Evolutionary conservation across 2,888 invertebrate genomes (phyloP), one percentile per base, ranked within the genome.

Genomic region (Xylota segnis): DNA sequence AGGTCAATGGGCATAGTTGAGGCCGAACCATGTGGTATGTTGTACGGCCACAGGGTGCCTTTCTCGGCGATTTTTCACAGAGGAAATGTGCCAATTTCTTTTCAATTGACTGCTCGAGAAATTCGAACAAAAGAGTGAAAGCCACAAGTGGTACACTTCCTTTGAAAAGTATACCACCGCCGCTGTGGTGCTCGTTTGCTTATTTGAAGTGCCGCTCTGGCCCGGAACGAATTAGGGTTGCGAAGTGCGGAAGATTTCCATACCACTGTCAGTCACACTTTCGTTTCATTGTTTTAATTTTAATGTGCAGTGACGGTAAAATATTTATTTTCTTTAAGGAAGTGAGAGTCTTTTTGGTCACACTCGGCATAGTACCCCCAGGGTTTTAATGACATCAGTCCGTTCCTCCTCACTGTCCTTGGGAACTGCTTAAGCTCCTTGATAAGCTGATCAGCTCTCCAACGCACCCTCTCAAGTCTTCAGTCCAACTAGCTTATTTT

Each of bases 21-120:
- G 45, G 37, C 72, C 45, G 47, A 65, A 47, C 61, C 45, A 65
- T 47, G 54, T 66, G 68, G 63, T 65, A 23, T 58, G 47, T 40
- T 40, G 40, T 50, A 14, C 12, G 68, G 59, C 59, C 50, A 59
- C 32, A 40, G 76, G 66, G 58, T 68, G 50, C 50, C 58, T 50
- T 68, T 75, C 47, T 54, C 32, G 12, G 18, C 5, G 5, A 63
- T 52, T 56, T 56, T 56, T 50, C 43, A 70, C 37, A 37, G 32
- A 14, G 16, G 4, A 61, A 52, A 29, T 72, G 40, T 72, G 43
- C 72, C 45, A 52, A 61, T 63, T 72, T 40, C 29, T 58, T 76
- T 58, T 43, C 50, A 40, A 32, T 47, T 59, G 43, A 59, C 14
- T 66, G 34, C 29, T 68, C 18, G 5, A 47, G 47, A 47, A 16